Percentiles rank a stretch among this genome's conserved stretches.
These are phyloP conservation scores for Condylura cristata DNA, from an alignment of 2,113 vertebrate genomes.

Conservation along the genomic window DNA sequence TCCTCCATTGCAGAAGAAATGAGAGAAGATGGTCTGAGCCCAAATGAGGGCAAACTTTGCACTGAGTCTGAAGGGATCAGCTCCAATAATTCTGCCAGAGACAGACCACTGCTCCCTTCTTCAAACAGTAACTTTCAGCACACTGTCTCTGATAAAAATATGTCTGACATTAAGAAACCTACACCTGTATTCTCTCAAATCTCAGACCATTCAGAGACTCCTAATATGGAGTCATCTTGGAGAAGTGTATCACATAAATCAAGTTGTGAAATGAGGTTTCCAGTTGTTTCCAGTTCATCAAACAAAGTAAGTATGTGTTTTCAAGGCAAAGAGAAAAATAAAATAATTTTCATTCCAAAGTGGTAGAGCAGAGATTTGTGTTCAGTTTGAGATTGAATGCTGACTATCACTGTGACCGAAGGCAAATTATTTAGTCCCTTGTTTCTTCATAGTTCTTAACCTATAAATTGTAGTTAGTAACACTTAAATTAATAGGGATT, in stretches of 20 bases:
- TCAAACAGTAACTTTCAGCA: slow-evolving; percentile 17
- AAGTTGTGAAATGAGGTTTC: slow-evolving; percentile 54
- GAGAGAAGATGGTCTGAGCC: not conserved
- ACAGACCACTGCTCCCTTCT: not conserved
- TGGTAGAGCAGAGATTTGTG: not conserved
- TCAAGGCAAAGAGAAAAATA: not conserved
- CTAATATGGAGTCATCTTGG: slow-evolving; percentile 50
- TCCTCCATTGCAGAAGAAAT: slow-evolving; percentile 22
- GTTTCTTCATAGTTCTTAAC: not conserved
- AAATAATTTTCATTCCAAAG: slow-evolving; percentile 55
- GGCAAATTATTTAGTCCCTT: slow-evolving; percentile 30
- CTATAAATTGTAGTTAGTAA: slow-evolving; percentile 25
- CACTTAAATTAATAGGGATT: slow-evolving; percentile 29
- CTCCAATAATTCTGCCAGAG: not conserved
- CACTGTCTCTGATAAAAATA: slow-evolving; percentile 52
- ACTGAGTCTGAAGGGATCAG: slow-evolving; percentile 1
- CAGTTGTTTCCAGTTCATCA: slow-evolving; percentile 68
- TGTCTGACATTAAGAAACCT: slow-evolving; percentile 51
- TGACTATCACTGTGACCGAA: not conserved
- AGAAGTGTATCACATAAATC: slow-evolving; percentile 65
- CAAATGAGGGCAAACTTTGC: slow-evolving; percentile 44
- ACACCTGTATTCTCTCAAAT: slow-evolving; percentile 46
- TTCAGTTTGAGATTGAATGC: not conserved
- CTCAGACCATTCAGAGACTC: slow-evolving; percentile 60
- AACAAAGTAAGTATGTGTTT: slow-evolving; percentile 71